These are phyloP conservation scores for Anastatus disparis DNA, from an alignment of 1,140 invertebrate species.

Conservation along the genomic window DNA sequence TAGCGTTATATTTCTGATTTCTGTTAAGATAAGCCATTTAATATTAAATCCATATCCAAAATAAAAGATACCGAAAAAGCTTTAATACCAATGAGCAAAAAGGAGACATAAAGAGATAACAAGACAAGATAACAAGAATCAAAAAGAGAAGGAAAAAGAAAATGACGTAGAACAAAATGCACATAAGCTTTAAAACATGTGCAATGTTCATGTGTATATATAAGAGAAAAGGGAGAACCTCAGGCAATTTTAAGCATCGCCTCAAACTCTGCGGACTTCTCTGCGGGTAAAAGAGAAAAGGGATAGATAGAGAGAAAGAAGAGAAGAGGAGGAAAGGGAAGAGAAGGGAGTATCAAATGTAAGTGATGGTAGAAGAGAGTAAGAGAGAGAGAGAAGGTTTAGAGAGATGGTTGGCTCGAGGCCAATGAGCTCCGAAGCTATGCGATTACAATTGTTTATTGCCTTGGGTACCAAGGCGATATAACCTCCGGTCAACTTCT, in stretches of 20 bases:
- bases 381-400: background rate
- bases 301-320: background rate
- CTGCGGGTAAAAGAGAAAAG: background rate
- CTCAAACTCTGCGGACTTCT: background rate
- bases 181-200: too few species aligned
- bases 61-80: background rate
- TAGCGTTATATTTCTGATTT: too few species aligned
- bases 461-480: conserved; percentile 48
- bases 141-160: background rate
- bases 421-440: conserved; percentile 41
- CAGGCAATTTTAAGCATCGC: background rate
- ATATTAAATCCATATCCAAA: too few species aligned
- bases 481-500: conserved; percentile 57
- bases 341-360: background rate
- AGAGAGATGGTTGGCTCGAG: background rate
- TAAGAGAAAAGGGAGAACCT: background rate
- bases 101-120: background rate
- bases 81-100: too few species aligned
- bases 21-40: too few species aligned
- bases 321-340: background rate
- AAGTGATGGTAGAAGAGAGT: background rate
- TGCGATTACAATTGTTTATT: conserved; percentile 59
- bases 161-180: too few species aligned
- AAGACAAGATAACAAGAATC: background rate
- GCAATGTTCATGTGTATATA: too few species aligned